These are phyloP conservation scores for Pristis pectinata DNA, from an alignment of 2,797 vertebrate genomes.

Conservation along the genomic window DNA sequence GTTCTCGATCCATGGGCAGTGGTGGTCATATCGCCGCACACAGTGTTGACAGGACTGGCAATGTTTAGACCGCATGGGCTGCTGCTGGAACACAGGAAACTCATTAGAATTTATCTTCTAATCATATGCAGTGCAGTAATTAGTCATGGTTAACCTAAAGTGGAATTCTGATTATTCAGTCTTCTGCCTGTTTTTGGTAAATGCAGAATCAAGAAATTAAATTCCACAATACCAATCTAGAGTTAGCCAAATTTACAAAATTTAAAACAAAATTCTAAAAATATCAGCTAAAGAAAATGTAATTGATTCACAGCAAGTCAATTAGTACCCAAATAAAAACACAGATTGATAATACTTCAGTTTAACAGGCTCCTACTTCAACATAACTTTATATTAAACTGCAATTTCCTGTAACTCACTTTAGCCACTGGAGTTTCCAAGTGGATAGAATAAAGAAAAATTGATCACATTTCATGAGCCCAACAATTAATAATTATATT, in stretches of 20 bases:
- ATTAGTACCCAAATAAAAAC: not conserved
- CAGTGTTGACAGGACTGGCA: constrained; percentile 82
- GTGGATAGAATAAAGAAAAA: not conserved
- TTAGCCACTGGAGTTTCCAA: not conserved
- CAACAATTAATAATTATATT: not conserved
- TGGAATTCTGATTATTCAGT: not conserved
- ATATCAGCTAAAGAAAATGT: not conserved
- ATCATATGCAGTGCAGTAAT: not conserved
- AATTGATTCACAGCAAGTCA: not conserved
- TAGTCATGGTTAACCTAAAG: not conserved
- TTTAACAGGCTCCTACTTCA: not conserved
- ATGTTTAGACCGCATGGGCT: constrained; percentile 86
- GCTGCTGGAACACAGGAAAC: constrained; percentile 55
- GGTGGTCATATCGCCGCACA: constrained; percentile 85
- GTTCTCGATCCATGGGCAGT: constrained; percentile 96
- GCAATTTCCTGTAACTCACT: not conserved
- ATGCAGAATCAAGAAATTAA: not conserved
- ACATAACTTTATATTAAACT: not conserved
- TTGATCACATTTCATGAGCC: not conserved
- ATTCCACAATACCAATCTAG: not conserved
- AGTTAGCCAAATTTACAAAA: not conserved
- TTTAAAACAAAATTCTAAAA: not conserved
- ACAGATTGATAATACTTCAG: not conserved
- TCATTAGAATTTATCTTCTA: not conserved
- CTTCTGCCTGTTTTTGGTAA: not conserved